Evolutionary conservation across 2,888 invertebrate species (phyloP).

Genomic region (Drosophila emarginata): DNA sequence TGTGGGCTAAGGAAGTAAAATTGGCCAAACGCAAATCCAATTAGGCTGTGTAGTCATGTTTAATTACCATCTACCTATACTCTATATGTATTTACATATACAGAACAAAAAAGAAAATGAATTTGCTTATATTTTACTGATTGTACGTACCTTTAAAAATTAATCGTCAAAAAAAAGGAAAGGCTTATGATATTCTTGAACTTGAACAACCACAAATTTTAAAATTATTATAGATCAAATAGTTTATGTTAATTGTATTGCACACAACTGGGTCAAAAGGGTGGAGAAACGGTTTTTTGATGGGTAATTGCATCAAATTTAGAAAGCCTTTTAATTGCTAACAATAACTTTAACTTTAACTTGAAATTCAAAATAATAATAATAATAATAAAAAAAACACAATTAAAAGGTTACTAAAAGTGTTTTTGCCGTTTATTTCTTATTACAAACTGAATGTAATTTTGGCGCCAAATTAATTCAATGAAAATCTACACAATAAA

Average conservation of each 20-base stretch:
- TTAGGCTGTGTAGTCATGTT: constrained; percentile 68
- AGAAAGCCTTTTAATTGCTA: constrained; percentile 32
- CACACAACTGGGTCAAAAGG: constrained; percentile 17
- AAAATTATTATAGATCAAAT: constrained; percentile 50
- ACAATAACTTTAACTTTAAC: constrained; percentile 52
- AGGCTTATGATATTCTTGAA: constrained; percentile 55
- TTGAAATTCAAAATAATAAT: constrained; percentile 49
- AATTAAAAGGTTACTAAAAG: constrained; percentile 7
- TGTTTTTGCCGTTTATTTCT: background rate
- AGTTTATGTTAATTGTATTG: constrained; percentile 44
- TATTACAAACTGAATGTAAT: background rate
- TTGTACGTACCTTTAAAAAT: constrained; percentile 16
- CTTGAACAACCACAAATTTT: constrained; percentile 37
- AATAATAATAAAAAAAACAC: constrained; percentile 29
- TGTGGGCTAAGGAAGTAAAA: constrained; percentile 89
- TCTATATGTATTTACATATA: constrained; percentile 23
- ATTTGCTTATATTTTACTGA: constrained; percentile 46
- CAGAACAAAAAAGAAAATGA: constrained; percentile 16
- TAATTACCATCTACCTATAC: constrained; percentile 39
- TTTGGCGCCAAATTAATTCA: constrained; percentile 28
- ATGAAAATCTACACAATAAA: background rate
- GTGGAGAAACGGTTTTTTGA: constrained; percentile 17
- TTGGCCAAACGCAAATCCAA: constrained; percentile 80
- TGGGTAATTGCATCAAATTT: constrained; percentile 22
- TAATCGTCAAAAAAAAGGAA: constrained; percentile 15